Conservation (phyloP, 2,888 invertebrate genomes). For the Plemyria rubiginata region DNA sequence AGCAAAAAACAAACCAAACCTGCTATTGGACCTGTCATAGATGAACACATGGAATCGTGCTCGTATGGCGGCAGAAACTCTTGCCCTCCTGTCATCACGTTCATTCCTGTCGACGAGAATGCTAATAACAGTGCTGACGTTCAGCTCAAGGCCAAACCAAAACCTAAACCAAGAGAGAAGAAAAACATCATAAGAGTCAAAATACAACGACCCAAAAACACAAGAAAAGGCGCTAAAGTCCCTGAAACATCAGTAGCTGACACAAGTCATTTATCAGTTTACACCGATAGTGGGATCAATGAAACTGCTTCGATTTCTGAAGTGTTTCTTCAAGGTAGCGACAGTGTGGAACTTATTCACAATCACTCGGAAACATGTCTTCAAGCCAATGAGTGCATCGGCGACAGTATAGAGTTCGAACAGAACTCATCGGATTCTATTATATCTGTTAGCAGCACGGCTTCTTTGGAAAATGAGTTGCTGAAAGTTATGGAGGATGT, state of each 20-base stretch:
- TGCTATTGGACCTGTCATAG: slow-evolving; percentile 56
- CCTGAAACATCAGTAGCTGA: slow-evolving; percentile 29
- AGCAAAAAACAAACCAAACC: slow-evolving; percentile 45
- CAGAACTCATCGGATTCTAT: slow-evolving; percentile 54
- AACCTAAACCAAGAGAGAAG: slow-evolving; percentile 49
- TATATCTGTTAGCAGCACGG: slow-evolving; percentile 56
- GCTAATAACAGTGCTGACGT: slow-evolving; percentile 40
- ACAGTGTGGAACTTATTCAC: slow-evolving; percentile 71
- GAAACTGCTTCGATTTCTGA: slow-evolving; percentile 49
- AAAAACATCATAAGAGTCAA: slow-evolving; percentile 77
- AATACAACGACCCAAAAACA: slow-evolving; percentile 62
- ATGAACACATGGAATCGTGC: slow-evolving; percentile 64
- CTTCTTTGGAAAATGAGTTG: slow-evolving; percentile 41
- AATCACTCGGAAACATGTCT: slow-evolving; percentile 78
- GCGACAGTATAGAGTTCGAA: slow-evolving; percentile 63
- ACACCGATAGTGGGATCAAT: slow-evolving; percentile 64
- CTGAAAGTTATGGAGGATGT: slow-evolving; percentile 40
- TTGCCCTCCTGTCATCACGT: slow-evolving; percentile 61
- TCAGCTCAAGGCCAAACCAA: slow-evolving; percentile 37
- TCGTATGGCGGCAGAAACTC: slow-evolving; percentile 59
- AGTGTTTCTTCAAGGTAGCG: slow-evolving; percentile 49
- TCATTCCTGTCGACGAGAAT: slow-evolving; percentile 38
- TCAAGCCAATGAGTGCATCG: slow-evolving; percentile 66
- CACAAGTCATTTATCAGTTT: slow-evolving; percentile 47
- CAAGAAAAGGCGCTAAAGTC: slow-evolving; percentile 9